Evolutionary conservation across 2,888 invertebrate genomes (phyloP).

Genomic region (Ashinkailepas kermadecensis): DNA sequence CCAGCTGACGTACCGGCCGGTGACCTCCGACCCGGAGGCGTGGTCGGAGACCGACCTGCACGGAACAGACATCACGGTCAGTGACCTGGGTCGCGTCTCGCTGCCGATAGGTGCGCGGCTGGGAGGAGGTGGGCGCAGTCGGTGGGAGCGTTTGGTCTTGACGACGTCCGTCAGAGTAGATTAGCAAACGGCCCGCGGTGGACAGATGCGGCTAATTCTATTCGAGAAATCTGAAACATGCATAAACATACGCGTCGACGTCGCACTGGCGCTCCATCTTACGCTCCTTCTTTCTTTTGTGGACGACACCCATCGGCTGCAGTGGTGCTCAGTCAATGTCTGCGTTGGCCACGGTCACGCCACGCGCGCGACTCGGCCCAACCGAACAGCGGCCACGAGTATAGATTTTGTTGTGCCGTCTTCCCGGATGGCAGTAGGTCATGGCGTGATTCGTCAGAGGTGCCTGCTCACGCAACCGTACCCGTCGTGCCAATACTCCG

Average conservation of each 20-base stretch:
- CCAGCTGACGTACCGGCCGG: constrained; percentile 17
- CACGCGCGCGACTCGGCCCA: background rate
- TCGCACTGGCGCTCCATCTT: background rate
- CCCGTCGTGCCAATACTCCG: background rate
- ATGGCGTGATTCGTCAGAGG: background rate
- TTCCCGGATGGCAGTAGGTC: background rate
- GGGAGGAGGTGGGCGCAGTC: background rate
- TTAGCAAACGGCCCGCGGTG: background rate
- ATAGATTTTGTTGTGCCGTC: background rate
- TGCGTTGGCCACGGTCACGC: no score
- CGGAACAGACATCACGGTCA: background rate
- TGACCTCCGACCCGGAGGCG: background rate
- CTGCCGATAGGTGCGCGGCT: background rate
- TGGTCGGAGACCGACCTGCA: background rate
- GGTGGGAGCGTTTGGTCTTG: background rate
- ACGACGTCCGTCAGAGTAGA: background rate
- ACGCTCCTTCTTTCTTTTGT: background rate
- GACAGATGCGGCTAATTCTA: background rate
- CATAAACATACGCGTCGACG: no score
- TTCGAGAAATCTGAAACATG: background rate
- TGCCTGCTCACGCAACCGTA: background rate
- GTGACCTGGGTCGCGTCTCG: background rate
- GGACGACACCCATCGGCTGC: background rate
- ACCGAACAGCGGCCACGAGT: no score
- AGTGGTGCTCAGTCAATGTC: no score